These are phyloP conservation scores for Drosophila gunungcola DNA, from an alignment of 1,140 invertebrate species.

Conservation along the genomic window DNA sequence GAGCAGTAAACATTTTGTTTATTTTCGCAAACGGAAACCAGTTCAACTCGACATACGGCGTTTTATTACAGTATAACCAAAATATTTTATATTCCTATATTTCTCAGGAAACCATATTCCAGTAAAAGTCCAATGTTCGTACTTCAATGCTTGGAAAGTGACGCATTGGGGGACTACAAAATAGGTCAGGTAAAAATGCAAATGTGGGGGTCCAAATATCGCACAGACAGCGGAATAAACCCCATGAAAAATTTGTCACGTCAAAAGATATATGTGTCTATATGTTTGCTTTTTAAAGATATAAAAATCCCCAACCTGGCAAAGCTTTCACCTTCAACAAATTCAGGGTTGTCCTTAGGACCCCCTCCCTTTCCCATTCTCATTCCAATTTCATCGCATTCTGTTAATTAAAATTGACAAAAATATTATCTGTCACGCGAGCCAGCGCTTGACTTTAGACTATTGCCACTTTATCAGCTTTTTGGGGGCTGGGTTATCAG, in stretches of 20 bases:
- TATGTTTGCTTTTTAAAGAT: neutral
- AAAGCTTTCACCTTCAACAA: neutral
- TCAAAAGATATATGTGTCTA: neutral
- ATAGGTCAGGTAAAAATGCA: slow-evolving; percentile 13
- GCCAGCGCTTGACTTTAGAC: slow-evolving; percentile 24
- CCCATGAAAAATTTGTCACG: neutral
- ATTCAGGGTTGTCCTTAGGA: neutral
- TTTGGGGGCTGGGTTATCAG: slow-evolving; percentile 45
- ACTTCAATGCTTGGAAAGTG: slow-evolving; percentile 17
- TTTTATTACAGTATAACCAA: slow-evolving; percentile 38
- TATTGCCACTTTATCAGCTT: slow-evolving; percentile 50
- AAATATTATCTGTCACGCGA: slow-evolving; percentile 71
- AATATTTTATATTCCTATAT: neutral
- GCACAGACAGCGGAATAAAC: neutral
- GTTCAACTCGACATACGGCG: slow-evolving; percentile 66
- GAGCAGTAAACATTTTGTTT: slow-evolving; percentile 65
- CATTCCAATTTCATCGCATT: slow-evolving; percentile 43
- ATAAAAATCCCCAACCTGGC: no score
- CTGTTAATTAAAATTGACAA: slow-evolving; percentile 64
- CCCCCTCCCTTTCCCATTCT: no score
- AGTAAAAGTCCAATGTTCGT: slow-evolving; percentile 37
- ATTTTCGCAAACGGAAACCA: slow-evolving; percentile 69
- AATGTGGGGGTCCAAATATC: slow-evolving; percentile 13
- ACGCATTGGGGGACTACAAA: slow-evolving; percentile 24
- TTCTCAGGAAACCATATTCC: slow-evolving; percentile 15